A percentile compares a stretch with the other conserved stretches of the same genome.
Evolutionary conservation across 2,113 vertebrate species (phyloP).

Genomic region (Sarotherodon lohbergeri): DNA sequence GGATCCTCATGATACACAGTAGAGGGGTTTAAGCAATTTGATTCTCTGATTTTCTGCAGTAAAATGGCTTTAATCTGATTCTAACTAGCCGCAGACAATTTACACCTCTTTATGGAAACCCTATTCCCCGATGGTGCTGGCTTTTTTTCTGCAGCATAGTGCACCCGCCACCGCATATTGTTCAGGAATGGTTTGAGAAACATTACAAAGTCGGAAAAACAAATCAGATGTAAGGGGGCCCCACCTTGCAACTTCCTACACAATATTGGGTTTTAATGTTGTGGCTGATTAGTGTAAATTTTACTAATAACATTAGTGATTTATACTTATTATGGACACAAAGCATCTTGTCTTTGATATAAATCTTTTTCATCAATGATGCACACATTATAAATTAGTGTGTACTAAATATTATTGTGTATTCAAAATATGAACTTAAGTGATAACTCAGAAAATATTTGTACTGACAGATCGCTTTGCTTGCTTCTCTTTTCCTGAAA

Average conservation of each 20-base stretch:
- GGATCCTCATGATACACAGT: background rate
- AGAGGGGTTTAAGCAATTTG: background rate
- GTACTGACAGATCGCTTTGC: background rate
- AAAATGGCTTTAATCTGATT: background rate
- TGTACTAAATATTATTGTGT: background rate
- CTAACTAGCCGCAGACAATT: background rate
- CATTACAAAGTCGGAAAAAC: background rate
- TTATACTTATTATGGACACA: background rate
- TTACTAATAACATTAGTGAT: background rate
- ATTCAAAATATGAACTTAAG: background rate
- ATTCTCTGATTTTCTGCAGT: background rate
- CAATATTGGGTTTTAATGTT: fast-evolving
- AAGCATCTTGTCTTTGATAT: background rate
- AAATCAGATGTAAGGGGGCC: background rate
- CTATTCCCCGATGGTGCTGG: fast-evolving
- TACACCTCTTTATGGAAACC: background rate
- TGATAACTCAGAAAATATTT: background rate
- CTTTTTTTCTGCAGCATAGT: background rate
- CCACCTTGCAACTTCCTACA: background rate
- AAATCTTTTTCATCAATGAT: constrained; percentile 21
- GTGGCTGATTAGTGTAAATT: background rate
- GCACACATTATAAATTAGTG: background rate
- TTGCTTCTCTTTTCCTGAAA: background rate
- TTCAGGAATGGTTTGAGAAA: background rate
- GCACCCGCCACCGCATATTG: fast-evolving